A percentile compares a stretch with the other conserved stretches of the same genome.
phyloP scores from a whole-genome alignment of 2,888 invertebrate species.

The Lasioglossum villosulum region DNA sequence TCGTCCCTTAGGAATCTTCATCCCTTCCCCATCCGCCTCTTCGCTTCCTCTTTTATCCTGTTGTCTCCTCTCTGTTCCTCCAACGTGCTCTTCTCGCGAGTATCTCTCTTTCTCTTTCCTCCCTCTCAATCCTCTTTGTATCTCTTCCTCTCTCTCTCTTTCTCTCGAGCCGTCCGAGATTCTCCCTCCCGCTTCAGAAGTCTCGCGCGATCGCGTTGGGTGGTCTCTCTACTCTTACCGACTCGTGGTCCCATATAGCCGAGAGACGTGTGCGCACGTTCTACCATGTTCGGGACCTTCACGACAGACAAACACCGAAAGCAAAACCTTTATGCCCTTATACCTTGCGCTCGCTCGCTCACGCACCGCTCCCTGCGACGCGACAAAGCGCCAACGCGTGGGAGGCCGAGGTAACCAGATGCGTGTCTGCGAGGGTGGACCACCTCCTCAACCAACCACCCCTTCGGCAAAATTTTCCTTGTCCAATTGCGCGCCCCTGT shows the following conservation, averaged over 20 bases:
- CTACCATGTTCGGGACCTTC: constrained; percentile 71
- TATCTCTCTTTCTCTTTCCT: constrained; percentile 17
- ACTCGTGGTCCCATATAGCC: constrained; percentile 76
- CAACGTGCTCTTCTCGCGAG: constrained; percentile 50
- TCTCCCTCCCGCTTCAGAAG: constrained; percentile 74
- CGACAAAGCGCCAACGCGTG: constrained; percentile 61
- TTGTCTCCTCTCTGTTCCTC: constrained; percentile 37
- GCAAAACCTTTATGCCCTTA: constrained; percentile 74
- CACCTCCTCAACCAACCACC: background rate
- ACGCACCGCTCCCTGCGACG: constrained; percentile 53
- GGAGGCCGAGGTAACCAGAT: constrained; percentile 60
- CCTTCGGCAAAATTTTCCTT: background rate
- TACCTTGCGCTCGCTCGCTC: constrained; percentile 62
- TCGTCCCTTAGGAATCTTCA: constrained; percentile 55
- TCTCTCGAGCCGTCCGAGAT: constrained; percentile 17
- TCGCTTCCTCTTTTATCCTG: constrained; percentile 50
- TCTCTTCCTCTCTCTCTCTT: constrained; percentile 54
- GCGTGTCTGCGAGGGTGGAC: constrained; percentile 36
- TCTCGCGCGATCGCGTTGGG: constrained; percentile 84
- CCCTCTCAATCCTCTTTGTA: constrained; percentile 1
- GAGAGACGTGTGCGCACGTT: constrained; percentile 71
- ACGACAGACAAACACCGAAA: constrained; percentile 68
- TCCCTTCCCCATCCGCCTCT: constrained; percentile 63
- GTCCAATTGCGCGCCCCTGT: background rate
- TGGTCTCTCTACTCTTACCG: constrained; percentile 83